phyloP scores from a whole-genome alignment of 2,797 vertebrate species.

The Myiotriccus ornatus region DNA sequence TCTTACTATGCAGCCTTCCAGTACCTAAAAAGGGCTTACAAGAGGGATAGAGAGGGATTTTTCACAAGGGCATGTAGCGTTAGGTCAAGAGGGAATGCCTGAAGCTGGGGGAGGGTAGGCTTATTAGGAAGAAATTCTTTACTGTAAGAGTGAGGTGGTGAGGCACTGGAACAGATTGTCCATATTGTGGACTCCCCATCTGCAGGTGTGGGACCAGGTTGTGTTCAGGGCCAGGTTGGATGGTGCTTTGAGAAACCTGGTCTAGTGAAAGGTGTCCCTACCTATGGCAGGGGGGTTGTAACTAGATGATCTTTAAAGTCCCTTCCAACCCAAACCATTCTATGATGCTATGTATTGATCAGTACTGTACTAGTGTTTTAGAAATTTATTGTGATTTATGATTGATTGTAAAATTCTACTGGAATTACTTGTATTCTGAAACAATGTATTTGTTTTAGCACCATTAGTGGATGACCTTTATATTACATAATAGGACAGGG shows the following conservation, averaged over 20 bases:
- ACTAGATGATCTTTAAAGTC: background rate
- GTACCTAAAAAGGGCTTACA: background rate
- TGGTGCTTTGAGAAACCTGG: background rate
- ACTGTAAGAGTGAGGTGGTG: background rate
- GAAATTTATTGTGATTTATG: background rate
- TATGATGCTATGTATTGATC: background rate
- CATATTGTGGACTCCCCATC: background rate
- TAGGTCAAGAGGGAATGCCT: background rate
- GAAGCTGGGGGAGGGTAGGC: background rate
- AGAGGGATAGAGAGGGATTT: background rate
- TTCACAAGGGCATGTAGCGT: background rate
- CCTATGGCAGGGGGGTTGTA: background rate
- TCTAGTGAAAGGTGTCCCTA: background rate
- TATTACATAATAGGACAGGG: background rate
- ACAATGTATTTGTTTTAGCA: background rate
- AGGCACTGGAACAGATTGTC: background rate
- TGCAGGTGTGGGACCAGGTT: no score
- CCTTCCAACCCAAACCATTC: background rate
- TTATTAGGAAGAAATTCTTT: background rate
- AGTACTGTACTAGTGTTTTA: background rate
- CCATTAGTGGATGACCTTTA: background rate
- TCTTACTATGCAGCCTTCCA: background rate
- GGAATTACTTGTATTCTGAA: background rate
- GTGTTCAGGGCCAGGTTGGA: background rate
- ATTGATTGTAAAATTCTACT: background rate